Evolutionary conservation across 1,140 invertebrate species (phyloP).

Genomic region (Heliconius himera): DNA sequence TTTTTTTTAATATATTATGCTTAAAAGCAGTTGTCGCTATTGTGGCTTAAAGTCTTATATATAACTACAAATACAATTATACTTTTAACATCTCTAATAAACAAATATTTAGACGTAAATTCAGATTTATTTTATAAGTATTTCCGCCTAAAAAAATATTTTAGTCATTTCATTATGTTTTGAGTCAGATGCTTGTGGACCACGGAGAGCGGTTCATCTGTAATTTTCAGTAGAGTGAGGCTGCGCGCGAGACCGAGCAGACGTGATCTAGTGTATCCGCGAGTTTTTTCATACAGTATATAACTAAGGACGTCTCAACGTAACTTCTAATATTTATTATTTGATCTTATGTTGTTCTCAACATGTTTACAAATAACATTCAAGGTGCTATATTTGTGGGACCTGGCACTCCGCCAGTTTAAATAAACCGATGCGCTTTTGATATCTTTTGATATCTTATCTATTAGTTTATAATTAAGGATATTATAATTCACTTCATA

Average conservation of each 20-base stretch:
- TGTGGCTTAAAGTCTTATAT: neutral
- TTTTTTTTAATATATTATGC: no score
- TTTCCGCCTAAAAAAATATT: neutral
- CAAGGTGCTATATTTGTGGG: conserved; percentile 36
- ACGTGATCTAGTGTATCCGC: conserved; percentile 9
- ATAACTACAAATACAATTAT: neutral
- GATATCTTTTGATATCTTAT: conserved; percentile 25
- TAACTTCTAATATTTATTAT: neutral
- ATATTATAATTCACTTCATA: neutral
- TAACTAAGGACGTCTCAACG: neutral
- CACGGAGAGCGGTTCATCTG: conserved; percentile 18
- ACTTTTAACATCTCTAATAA: neutral
- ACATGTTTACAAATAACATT: conserved; percentile 34
- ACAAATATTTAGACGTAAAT: neutral
- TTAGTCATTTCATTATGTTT: neutral
- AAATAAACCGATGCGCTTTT: conserved; percentile 34
- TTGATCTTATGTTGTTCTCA: neutral
- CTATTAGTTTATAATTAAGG: neutral
- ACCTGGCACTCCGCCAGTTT: conserved; percentile 27
- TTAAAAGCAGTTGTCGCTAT: no score
- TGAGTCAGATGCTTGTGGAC: neutral
- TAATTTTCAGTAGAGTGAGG: conserved; percentile 33
- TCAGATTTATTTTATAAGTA: neutral
- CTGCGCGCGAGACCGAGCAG: conserved; percentile 22
- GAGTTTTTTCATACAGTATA: neutral